Percentiles rank a stretch among this genome's conserved stretches.
Conservation (phyloP, 2,113 vertebrate genomes). For the Peromyscus leucopus region DNA sequence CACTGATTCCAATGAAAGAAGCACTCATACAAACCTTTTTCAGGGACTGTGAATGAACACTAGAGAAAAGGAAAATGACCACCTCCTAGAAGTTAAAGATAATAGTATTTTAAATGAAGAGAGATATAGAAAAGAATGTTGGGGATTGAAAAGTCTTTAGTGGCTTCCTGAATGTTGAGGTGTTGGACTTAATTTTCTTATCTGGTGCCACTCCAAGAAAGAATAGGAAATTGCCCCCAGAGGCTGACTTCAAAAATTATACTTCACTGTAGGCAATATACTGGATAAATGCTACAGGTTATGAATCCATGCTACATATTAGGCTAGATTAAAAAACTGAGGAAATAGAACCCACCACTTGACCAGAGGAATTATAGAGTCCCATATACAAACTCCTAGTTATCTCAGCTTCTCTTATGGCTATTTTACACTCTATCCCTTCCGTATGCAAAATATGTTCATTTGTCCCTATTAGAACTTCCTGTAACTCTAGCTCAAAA, state of each 20-base stretch:
- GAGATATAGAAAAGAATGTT: not conserved
- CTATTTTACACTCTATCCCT: not conserved
- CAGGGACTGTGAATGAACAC: not conserved
- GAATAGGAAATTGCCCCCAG: not conserved
- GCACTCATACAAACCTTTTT: not conserved
- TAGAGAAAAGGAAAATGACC: not conserved
- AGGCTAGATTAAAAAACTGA: not conserved
- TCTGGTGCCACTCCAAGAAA: not conserved
- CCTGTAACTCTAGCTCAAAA: not conserved
- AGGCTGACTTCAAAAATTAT: not conserved
- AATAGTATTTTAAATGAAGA: slow-evolving; percentile 10
- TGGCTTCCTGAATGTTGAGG: not conserved
- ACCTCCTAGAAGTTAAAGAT: not conserved
- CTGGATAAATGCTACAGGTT: not conserved
- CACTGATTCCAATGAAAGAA: slow-evolving; percentile 18
- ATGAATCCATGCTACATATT: not conserved
- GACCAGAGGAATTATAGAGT: not conserved
- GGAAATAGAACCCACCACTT: not conserved
- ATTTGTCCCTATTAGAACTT: not conserved
- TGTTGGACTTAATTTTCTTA: not conserved
- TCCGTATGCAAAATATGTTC: not conserved
- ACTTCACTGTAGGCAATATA: not conserved
- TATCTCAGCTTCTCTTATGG: not conserved
- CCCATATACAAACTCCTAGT: not conserved
- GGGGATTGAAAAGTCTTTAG: not conserved